phyloP scores from a whole-genome alignment of 2,113 vertebrate genomes.

The Paralichthys olivaceus region DNA sequence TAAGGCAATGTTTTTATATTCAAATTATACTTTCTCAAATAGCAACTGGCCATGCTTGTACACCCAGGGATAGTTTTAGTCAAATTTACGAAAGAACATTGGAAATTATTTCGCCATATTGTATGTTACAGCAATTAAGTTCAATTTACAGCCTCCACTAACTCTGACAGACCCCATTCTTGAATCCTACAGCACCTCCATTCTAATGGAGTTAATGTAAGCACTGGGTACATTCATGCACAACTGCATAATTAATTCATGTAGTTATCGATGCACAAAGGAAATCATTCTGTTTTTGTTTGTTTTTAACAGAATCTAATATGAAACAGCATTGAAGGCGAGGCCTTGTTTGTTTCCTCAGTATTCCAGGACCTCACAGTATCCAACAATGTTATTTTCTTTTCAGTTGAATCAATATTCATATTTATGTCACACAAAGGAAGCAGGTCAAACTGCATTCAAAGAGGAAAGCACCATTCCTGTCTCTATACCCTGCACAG shows the following conservation, averaged over 20 bases:
- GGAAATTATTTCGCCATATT: slow-evolving; percentile 53
- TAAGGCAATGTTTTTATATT: slow-evolving; percentile 55
- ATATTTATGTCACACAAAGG: neutral
- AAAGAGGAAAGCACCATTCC: slow-evolving; percentile 9
- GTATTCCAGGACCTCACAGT: neutral
- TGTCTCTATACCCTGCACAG: neutral
- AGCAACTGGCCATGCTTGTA: slow-evolving; percentile 46
- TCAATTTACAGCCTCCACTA: slow-evolving; percentile 31
- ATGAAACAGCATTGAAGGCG: slow-evolving; percentile 1
- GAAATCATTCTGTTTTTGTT: neutral
- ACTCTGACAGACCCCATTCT: slow-evolving; percentile 45
- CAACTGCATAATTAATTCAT: slow-evolving; percentile 37
- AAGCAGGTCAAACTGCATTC: neutral
- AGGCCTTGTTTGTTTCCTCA: slow-evolving; percentile 22
- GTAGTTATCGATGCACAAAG: slow-evolving; percentile 31
- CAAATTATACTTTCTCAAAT: slow-evolving; percentile 31
- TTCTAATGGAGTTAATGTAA: slow-evolving; percentile 51
- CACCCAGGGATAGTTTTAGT: slow-evolving; percentile 66
- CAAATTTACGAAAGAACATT: slow-evolving; percentile 52
- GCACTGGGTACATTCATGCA: slow-evolving; percentile 60
- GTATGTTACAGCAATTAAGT: slow-evolving; percentile 46
- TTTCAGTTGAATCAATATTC: slow-evolving; percentile 1
- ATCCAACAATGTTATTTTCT: neutral
- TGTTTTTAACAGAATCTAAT: neutral
- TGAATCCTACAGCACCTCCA: slow-evolving; percentile 40